These are phyloP conservation scores for Halcyon malimbica DNA, from an alignment of 2,113 vertebrate species.

Conservation along the genomic window DNA sequence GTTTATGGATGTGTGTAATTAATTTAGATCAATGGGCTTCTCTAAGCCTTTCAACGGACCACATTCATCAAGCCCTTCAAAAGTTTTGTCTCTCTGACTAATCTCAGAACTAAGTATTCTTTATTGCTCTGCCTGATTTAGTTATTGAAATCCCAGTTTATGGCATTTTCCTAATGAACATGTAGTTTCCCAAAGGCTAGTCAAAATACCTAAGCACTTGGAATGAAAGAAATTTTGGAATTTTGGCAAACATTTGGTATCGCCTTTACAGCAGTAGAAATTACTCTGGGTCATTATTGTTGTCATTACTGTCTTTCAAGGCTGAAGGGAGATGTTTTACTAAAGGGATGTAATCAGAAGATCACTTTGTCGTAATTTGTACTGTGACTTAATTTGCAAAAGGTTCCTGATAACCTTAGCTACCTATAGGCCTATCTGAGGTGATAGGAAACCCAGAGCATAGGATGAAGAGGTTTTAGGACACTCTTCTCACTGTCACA, in stretches of 20 bases:
- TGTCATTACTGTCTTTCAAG: neutral
- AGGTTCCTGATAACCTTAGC: neutral
- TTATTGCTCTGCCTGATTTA: neutral
- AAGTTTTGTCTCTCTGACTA: neutral
- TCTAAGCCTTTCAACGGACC: neutral
- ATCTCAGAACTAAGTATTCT: neutral
- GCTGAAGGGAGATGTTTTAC: neutral
- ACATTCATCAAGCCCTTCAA: neutral
- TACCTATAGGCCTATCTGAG: neutral
- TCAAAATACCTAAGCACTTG: neutral
- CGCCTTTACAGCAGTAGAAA: neutral
- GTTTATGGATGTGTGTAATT: neutral
- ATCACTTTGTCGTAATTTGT: neutral
- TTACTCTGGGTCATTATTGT: neutral
- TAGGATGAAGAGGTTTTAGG: neutral
- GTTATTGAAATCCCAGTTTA: conserved; percentile 12
- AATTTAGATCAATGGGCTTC: neutral
- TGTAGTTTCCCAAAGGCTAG: neutral
- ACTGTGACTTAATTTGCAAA: neutral
- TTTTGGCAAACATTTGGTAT: neutral
- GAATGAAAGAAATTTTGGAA: neutral
- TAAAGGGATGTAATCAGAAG: neutral
- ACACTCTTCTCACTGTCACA: neutral
- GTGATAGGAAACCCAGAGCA: neutral
- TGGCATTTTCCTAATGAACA: conserved; percentile 20